Conservation (phyloP, 2,888 invertebrate species). For the Cheiracanthium punctorium region DNA sequence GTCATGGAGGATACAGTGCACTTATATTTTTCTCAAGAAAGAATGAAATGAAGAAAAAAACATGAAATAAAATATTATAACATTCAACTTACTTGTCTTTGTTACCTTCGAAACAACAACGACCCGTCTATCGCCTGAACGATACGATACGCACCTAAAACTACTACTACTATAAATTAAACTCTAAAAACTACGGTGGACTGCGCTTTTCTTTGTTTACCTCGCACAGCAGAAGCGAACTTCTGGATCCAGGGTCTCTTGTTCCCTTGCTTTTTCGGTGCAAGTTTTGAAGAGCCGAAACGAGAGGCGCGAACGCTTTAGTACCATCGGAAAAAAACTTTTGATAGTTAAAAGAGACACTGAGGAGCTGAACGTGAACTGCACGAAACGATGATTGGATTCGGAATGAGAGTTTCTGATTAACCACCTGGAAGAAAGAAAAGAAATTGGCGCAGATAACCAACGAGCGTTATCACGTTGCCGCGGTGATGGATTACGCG, state of each 20-base stretch:
- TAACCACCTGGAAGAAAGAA: background rate
- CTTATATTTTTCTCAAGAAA: no score
- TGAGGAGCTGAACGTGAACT: background rate
- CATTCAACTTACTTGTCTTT: no score
- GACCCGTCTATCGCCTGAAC: no score
- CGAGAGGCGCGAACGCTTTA: conserved; percentile 23
- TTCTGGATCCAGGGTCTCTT: conserved; percentile 59
- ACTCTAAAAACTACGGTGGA: background rate
- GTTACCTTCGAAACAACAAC: no score
- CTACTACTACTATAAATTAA: background rate
- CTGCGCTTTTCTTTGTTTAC: background rate
- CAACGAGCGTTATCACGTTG: background rate
- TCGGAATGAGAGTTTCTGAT: background rate
- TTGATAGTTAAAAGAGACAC: background rate
- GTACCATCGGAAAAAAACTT: conserved; percentile 59
- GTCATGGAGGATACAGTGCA: no score
- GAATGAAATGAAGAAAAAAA: no score
- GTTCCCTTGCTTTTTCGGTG: conserved; percentile 62
- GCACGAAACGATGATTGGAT: background rate
- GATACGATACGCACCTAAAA: no score
- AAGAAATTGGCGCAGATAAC: background rate
- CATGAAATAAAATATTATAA: no score
- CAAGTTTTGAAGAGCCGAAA: conserved; percentile 35
- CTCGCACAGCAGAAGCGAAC: background rate
- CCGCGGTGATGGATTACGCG: background rate